These are phyloP conservation scores for Rhinoptilus africanus DNA, from an alignment of 2,113 vertebrate genomes.

Conservation along the genomic window DNA sequence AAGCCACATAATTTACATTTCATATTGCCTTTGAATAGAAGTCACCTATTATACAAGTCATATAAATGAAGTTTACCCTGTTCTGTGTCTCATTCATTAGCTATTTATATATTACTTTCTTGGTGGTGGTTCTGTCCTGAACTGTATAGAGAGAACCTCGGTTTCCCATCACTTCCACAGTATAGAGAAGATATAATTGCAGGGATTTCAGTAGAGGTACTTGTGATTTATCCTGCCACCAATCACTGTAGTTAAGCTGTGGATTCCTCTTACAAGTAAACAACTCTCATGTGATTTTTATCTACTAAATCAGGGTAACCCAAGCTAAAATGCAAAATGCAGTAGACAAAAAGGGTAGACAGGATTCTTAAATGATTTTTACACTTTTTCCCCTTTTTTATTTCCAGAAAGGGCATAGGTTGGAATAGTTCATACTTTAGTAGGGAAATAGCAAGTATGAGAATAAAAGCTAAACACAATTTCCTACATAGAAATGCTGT, in stretches of 20 bases:
- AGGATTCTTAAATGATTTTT: neutral
- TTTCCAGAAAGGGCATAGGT: neutral
- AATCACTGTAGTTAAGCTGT: neutral
- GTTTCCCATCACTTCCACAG: neutral
- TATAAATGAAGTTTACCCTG: fast-evolving
- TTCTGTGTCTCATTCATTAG: neutral
- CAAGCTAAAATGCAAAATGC: neutral
- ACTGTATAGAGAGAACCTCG: neutral
- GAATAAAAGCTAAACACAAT: neutral
- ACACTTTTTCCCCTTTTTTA: neutral
- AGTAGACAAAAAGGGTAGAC: neutral
- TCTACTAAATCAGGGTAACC: neutral
- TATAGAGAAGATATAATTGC: neutral
- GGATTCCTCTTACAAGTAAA: neutral
- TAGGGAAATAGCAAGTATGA: neutral
- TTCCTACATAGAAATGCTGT: neutral
- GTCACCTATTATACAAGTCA: neutral
- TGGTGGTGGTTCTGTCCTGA: neutral
- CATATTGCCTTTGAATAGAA: neutral
- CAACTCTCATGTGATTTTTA: neutral
- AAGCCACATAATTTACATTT: neutral
- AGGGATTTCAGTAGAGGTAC: neutral
- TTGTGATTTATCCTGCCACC: neutral
- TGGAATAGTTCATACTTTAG: neutral
- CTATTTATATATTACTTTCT: neutral